Evolutionary conservation across 2,113 vertebrate species (phyloP), one percentile per base, ranked within the genome.

Genomic region (Callipepla squamata): DNA sequence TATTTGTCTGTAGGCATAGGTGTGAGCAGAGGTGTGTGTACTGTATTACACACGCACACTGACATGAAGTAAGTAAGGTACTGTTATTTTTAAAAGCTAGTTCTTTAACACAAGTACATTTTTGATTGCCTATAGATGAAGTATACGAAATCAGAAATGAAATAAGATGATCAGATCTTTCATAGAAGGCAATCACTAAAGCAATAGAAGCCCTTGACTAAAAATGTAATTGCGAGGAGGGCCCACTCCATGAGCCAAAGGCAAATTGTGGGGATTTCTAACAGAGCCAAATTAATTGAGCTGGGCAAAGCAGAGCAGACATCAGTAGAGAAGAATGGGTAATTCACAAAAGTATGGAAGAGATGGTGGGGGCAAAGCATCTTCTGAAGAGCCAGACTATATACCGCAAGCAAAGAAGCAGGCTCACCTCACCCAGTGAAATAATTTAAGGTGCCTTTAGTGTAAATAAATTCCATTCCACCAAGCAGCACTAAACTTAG

Each of bases 101-200:
- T 62, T 72, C 32, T 73, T 69, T 73, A 45, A 19, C 55, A 48
- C 2, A 13, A 72, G n/a, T 13, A 72, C 18, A 65, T 48, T 76
- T 68, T 51, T 3, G 2, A 36, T 40, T 81, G 11, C 5, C 14
- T n/a, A 28, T 32, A 70, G 3, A 55, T 0, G 2, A 38, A 0
- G 0, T 23, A 57, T 78, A 86, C 59, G 32, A 74, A 84, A 72
- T 59, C 28, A 81, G 34, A 84, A 89, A 62, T 45, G 0, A 82
- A 73, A 78, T 34, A 79, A 85, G 4, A 8, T n/a, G 2, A 53
- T 82, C n/a, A 44, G 8, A 22, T 45, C 38, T 86, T 70, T 80
- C 40, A 28, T 11, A 70, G 32, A 78, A 32, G 26, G 58, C 11
- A 18, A 44, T 53, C 45, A 4, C 7, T 74, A 79, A 75, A 63